Evolutionary conservation across 2,113 vertebrate species (phyloP), one percentile per base, ranked within the genome.

Genomic region (Oriolus oriolus): DNA sequence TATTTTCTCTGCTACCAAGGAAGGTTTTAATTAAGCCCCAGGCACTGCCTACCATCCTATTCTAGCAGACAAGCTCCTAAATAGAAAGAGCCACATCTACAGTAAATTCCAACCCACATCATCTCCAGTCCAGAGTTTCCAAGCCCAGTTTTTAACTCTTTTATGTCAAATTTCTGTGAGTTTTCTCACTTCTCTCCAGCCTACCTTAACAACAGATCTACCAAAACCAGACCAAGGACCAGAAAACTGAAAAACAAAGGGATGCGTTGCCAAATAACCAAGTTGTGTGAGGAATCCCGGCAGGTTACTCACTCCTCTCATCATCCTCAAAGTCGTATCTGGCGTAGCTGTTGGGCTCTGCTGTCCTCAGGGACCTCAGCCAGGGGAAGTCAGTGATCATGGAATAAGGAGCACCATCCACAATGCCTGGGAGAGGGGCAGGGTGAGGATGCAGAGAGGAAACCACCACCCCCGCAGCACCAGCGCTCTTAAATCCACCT

Each of bases 341-440:
- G 71, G 99, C 99, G 8, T 99, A 99, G 97, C 98, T 98, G 96
- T 99, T 99, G 74, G 99, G 99, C 78, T 99, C 98, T n/a, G 99
- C 99, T 54, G 99, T 99, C 87, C 99, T 98, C 22, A 99, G 98
- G 11, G 99, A 99, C 71, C 99, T 98, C 73, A 99, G 96, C 99
- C 99, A 99, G 6, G 99, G 99, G 89, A 99, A 99, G 93, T 99
- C 99, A 14, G 99, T 99, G 76, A 99, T 99, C 99, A 99, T 99
- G 78, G 99, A 99, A 88, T 99, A 99, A 3, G 99, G 99, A 1
- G 99, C 99, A 2, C 99, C 98, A 53, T 99, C 99, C 59, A 99
- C 99, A 88, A 99, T 94, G 49, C 99, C 99, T 99, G 54, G 13
- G 92, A 95, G 33, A 89, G 30, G 56, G 28, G 75, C 30, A 93